Evolutionary conservation across 2,888 invertebrate species (phyloP).

Genomic region (Lithosia quadra): DNA sequence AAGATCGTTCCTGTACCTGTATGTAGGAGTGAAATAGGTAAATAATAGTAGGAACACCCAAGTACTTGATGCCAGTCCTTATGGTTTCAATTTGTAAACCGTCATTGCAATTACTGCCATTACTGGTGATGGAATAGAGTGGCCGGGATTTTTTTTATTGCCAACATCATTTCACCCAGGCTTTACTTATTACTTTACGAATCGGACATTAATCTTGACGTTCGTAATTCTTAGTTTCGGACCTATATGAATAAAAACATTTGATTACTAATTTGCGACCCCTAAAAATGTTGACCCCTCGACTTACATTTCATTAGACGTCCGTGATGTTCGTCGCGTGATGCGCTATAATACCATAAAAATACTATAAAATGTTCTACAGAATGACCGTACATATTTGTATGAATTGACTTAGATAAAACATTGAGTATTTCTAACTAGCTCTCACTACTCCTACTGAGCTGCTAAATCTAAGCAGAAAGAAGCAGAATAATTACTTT

Average conservation of each 20-base stretch:
- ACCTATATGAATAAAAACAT: not conserved
- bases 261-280: not conserved
- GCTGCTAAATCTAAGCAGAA: no score
- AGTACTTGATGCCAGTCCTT: no score
- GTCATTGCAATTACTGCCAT: conserved; percentile 2
- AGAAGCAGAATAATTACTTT: no score
- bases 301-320: not conserved
- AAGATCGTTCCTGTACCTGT: no score
- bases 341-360: not conserved
- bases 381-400: no score
- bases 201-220: not conserved
- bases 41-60: no score
- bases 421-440: no score
- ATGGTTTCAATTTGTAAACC: not conserved
- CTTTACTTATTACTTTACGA: not conserved
- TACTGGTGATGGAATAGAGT: not conserved
- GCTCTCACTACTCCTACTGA: no score
- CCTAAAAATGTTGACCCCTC: not conserved
- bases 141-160: not conserved
- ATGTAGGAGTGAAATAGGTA: no score
- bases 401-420: no score
- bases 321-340: not conserved
- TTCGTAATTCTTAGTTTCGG: not conserved
- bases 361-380: no score
- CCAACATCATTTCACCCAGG: not conserved